phyloP scores from a whole-genome alignment of 2,888 invertebrate species.

The Heteromurus nitidus region DNA sequence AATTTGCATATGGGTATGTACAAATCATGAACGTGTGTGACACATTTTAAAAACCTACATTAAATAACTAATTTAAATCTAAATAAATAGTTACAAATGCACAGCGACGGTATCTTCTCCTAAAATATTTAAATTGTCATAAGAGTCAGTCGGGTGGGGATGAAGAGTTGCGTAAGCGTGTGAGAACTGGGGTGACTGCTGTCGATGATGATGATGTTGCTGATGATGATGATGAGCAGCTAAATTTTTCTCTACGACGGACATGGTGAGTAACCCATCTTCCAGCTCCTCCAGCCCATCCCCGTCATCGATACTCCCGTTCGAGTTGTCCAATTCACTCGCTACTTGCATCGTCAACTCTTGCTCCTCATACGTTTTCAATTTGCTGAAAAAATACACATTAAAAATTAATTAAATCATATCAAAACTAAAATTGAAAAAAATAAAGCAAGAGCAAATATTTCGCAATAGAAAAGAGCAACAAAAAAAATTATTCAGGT shows the following conservation, averaged over 20 bases:
- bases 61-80: neutral
- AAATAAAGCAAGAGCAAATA: slow-evolving; percentile 1
- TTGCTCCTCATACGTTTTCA: slow-evolving; percentile 92
- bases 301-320: slow-evolving; percentile 69
- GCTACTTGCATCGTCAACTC: slow-evolving; percentile 96
- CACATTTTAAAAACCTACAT: no score
- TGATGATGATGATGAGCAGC: no score
- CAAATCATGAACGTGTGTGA: no score
- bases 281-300: slow-evolving; percentile 50
- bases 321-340: slow-evolving; percentile 81
- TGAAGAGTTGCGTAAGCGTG: slow-evolving; percentile 72
- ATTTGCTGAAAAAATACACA: slow-evolving; percentile 79
- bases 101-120: slow-evolving; percentile 71
- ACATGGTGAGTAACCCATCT: slow-evolving; percentile 46
- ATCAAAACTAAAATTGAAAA: slow-evolving; percentile 16
- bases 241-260: slow-evolving; percentile 40
- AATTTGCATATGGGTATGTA: no score
- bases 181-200: slow-evolving; percentile 70
- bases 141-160: slow-evolving; percentile 67
- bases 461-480: slow-evolving; percentile 20
- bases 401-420: slow-evolving; percentile 32
- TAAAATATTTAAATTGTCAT: slow-evolving; percentile 69
- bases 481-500: slow-evolving; percentile 47
- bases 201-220: slow-evolving; percentile 33
- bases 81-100: slow-evolving; percentile 61